Percentiles rank a stretch among this genome's conserved stretches.
Evolutionary conservation across 2,113 vertebrate species (phyloP).

Genomic region (Hypanus sabinus): DNA sequence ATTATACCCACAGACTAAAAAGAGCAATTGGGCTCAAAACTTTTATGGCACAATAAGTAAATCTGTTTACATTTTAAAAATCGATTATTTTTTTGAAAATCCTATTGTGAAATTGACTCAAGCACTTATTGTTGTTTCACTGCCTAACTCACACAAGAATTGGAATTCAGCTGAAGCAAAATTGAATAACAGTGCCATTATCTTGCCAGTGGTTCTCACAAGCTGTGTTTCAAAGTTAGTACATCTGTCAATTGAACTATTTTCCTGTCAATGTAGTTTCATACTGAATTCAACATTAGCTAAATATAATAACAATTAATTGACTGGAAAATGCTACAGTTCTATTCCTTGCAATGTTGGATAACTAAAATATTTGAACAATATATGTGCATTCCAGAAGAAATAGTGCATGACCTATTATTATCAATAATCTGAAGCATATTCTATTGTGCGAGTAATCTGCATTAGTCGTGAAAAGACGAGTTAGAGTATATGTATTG

Average conservation of each 20-base stretch:
- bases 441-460: not conserved
- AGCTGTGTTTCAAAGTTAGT: not conserved
- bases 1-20: not conserved
- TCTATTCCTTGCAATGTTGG: not conserved
- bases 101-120: not conserved
- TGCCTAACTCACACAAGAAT: not conserved
- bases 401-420: not conserved
- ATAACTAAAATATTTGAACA: not conserved
- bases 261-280: not conserved
- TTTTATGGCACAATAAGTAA: not conserved
- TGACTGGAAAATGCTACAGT: not conserved
- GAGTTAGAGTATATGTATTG: not conserved
- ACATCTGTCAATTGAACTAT: not conserved
- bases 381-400: not conserved
- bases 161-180: not conserved
- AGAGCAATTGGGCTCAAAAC: not conserved
- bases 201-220: slow-evolving; percentile 9
- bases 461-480: not conserved
- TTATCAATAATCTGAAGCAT: not conserved
- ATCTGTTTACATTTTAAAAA: not conserved
- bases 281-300: not conserved
- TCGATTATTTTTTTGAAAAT: not conserved
- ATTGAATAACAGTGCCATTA: not conserved
- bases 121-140: not conserved
- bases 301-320: too few relatives aligned